Evolutionary conservation across 2,113 vertebrate genomes (phyloP).

Genomic region (Phyllostomus discolor): DNA sequence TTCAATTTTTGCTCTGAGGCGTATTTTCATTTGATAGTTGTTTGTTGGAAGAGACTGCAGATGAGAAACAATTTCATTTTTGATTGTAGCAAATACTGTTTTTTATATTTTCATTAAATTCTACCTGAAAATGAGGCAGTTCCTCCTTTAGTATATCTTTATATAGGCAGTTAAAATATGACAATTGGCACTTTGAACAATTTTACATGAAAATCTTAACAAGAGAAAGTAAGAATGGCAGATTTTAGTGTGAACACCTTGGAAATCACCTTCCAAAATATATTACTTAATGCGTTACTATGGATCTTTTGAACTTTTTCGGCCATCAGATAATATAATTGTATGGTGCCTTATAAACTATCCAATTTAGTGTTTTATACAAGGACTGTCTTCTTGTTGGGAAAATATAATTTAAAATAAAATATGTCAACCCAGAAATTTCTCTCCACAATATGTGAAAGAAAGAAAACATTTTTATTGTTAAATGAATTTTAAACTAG

Average conservation of each 20-base stretch:
- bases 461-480: background rate
- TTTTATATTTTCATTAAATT: background rate
- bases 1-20: background rate
- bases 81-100: background rate
- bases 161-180: background rate
- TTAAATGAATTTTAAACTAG: background rate
- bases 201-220: background rate
- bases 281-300: background rate
- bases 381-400: background rate
- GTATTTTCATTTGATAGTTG: background rate
- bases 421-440: background rate
- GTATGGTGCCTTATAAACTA: background rate
- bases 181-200: background rate
- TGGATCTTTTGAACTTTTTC: background rate
- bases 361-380: background rate
- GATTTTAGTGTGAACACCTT: background rate
- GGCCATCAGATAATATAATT: background rate
- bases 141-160: background rate
- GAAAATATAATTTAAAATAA: background rate
- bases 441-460: background rate
- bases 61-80: background rate
- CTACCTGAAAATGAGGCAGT: background rate
- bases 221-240: background rate
- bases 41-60: background rate
- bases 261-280: background rate